Evolutionary conservation across 2,888 invertebrate genomes (phyloP).

Genomic region (Eupithecia subumbrata): DNA sequence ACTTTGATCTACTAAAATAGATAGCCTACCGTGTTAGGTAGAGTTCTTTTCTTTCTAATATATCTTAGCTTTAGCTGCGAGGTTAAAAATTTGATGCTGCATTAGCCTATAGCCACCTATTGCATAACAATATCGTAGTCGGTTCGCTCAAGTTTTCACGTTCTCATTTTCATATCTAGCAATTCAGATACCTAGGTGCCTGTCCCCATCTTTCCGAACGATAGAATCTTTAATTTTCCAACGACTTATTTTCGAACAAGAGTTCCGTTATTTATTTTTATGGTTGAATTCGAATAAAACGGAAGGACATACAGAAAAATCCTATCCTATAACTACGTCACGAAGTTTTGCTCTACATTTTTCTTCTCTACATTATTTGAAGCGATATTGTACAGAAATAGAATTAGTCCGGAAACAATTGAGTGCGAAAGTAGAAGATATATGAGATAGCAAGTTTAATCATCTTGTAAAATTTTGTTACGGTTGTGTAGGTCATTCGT

Average conservation of each 20-base stretch:
- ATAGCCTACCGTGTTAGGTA: not conserved
- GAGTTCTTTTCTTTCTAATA: not conserved
- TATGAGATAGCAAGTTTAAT: not conserved
- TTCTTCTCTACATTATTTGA: not conserved
- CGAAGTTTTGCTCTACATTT: conserved; percentile 2
- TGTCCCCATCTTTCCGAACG: not conserved
- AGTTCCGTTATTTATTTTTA: conserved; percentile 80
- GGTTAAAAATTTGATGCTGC: not conserved
- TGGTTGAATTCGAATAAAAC: conserved; percentile 80
- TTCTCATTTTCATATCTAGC: not conserved
- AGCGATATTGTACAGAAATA: not conserved
- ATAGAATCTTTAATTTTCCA: conserved; percentile 22
- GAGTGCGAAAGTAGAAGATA: not conserved
- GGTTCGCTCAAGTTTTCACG: not conserved
- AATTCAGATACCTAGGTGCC: conserved; percentile 8
- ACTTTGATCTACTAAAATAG: not conserved
- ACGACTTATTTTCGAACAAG: conserved; percentile 63
- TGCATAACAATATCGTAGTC: not conserved
- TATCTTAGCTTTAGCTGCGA: not conserved
- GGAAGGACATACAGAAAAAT: conserved; percentile 42
- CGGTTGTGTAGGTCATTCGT: conserved; percentile 59
- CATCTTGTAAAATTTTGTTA: conserved; percentile 31
- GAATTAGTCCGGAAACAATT: conserved; percentile 8
- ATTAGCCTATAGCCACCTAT: not conserved
- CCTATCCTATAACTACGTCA: not conserved